A percentile compares a stretch with the other conserved stretches of the same genome.
Evolutionary conservation across 1,140 invertebrate genomes (phyloP).

Genomic region (Drosophila bipectinata): DNA sequence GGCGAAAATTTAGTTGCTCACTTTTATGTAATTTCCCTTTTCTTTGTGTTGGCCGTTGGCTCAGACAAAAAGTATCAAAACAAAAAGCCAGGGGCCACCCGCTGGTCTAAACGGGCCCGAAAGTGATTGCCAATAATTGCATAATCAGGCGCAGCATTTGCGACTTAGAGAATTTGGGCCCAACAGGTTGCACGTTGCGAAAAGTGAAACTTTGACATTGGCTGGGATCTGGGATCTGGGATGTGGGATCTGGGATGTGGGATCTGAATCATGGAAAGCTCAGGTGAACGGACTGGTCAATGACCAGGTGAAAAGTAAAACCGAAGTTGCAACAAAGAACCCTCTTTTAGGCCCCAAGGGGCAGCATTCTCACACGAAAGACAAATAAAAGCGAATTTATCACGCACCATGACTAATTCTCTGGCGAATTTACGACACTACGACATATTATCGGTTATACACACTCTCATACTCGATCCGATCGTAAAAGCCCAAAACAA

Average conservation of each 20-base stretch:
- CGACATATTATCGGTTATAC: constrained; percentile 58
- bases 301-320: constrained; percentile 58
- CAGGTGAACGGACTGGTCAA: constrained; percentile 56
- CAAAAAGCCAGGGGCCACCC: constrained; percentile 55
- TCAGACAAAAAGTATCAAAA: constrained; percentile 25
- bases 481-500: constrained; percentile 29
- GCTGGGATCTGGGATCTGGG: constrained; percentile 7
- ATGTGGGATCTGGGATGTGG: background rate
- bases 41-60: constrained; percentile 45
- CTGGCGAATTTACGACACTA: constrained; percentile 62
- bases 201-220: constrained; percentile 81
- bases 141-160: constrained; percentile 61
- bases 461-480: constrained; percentile 5
- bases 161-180: constrained; percentile 52
- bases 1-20: constrained; percentile 80
- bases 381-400: constrained; percentile 80
- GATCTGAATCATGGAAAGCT: background rate
- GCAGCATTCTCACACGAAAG: constrained; percentile 76
- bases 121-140: constrained; percentile 82
- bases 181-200: constrained; percentile 66
- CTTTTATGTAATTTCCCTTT: constrained; percentile 83
- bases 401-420: constrained; percentile 77
- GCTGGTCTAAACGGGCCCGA: constrained; percentile 78
- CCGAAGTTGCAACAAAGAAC: constrained; percentile 64
- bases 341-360: constrained; percentile 17